Evolutionary conservation across 2,888 invertebrate species (phyloP).

Genomic region (Linnaemya tessellans): DNA sequence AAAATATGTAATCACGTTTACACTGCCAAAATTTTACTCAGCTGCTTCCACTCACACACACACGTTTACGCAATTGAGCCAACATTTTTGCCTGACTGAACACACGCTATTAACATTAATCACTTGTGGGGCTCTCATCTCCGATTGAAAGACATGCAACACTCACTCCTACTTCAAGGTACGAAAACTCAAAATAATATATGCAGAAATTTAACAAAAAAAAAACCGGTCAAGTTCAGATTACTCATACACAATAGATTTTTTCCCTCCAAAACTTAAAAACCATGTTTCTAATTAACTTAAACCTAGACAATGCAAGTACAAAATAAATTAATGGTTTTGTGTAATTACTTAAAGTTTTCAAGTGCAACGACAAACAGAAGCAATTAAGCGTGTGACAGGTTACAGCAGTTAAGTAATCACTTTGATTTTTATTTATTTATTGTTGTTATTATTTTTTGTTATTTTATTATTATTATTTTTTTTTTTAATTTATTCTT

Average conservation of each 20-base stretch:
- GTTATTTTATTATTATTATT: no score
- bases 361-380: conserved; percentile 11
- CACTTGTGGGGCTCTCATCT: background rate
- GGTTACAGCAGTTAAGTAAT: no score
- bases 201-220: conserved; percentile 1
- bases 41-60: no score
- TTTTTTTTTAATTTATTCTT: no score
- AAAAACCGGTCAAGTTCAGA: conserved; percentile 66
- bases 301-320: conserved; percentile 12
- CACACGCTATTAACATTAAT: background rate
- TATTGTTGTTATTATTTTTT: no score
- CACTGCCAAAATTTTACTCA: no score
- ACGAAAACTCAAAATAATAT: background rate
- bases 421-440: no score
- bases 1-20: no score
- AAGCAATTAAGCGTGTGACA: background rate
- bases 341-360: conserved; percentile 12
- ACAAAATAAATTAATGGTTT: background rate
- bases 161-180: background rate
- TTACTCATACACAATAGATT: conserved; percentile 35
- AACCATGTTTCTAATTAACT: conserved; percentile 15
- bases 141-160: conserved; percentile 1
- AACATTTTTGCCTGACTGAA: background rate
- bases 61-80: background rate
- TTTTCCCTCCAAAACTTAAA: conserved; percentile 26